Conservation (phyloP, 2,113 vertebrate genomes). For the Coreoperca whiteheadi region DNA sequence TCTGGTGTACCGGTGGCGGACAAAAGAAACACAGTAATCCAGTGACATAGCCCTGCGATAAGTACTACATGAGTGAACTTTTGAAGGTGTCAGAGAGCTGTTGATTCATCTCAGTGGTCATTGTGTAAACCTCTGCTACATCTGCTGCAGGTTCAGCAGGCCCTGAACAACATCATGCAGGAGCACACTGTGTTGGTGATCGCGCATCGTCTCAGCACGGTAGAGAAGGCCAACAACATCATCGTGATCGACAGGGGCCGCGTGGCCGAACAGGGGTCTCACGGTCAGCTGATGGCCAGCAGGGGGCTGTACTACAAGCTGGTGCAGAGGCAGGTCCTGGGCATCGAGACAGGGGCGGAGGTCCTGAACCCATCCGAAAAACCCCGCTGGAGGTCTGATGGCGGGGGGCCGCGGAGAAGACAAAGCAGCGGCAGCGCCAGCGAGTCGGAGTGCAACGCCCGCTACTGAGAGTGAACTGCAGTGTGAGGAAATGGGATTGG, state of each 20-base stretch:
- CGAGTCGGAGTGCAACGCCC: conserved; percentile 59
- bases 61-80: background rate
- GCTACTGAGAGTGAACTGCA: conserved; percentile 51
- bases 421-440: conserved; percentile 70
- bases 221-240: conserved; percentile 93
- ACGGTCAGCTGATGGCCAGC: conserved; percentile 91
- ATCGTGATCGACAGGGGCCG: conserved; percentile 92
- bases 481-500: background rate
- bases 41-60: background rate
- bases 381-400: background rate
- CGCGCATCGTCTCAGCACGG: conserved; percentile 96
- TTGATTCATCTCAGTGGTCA: background rate
- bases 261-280: conserved; percentile 92
- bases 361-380: conserved; percentile 24
- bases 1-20: background rate
- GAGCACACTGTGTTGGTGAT: conserved; percentile 91
- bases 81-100: background rate
- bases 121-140: background rate
- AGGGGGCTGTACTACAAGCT: conserved; percentile 91
- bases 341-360: conserved; percentile 78
- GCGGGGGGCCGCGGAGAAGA: conserved; percentile 23
- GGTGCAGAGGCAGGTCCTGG: conserved; percentile 93
- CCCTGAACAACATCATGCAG: conserved; percentile 88
- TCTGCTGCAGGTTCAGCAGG: conserved; percentile 90
- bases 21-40: background rate